Evolutionary conservation across 2,113 vertebrate genomes (phyloP).

Genomic region (Hippoglossus stenolepis): DNA sequence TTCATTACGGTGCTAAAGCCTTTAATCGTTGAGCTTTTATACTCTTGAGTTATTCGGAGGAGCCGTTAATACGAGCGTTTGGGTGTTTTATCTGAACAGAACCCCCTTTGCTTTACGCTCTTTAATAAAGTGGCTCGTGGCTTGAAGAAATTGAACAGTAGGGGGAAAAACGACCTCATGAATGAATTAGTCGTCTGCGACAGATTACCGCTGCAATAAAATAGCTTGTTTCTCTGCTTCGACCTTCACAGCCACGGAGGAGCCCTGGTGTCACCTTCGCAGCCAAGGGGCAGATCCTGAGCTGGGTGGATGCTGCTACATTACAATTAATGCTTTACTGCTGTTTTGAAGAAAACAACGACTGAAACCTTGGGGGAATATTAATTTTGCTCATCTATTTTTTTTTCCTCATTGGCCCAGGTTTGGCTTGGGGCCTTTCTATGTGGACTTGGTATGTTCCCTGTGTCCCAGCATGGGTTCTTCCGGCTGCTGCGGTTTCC

Average conservation of each 20-base stretch:
- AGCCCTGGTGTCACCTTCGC: constrained; percentile 53
- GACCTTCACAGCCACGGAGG: constrained; percentile 36
- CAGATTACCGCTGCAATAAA: constrained; percentile 74
- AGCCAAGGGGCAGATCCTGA: background rate
- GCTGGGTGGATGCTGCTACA: constrained; percentile 38
- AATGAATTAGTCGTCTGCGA: constrained; percentile 75
- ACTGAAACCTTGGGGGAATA: no score
- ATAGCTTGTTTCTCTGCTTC: constrained; percentile 48
- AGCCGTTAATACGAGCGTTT: constrained; percentile 58
- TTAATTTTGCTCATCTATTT: no score
- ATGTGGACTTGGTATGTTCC: no score
- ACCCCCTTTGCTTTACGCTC: constrained; percentile 35
- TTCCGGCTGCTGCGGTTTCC: no score
- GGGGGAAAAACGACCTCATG: constrained; percentile 60
- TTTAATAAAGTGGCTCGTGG: constrained; percentile 61
- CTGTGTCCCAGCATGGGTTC: no score
- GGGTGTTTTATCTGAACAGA: constrained; percentile 53
- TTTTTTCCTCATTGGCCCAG: no score
- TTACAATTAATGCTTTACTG: constrained; percentile 30
- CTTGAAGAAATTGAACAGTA: constrained; percentile 59
- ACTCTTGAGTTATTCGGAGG: constrained; percentile 48
- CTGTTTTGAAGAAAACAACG: no score
- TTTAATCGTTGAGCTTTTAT: constrained; percentile 49
- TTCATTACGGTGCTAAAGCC: constrained; percentile 34
- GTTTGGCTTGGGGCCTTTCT: no score